Evolutionary conservation across 2,888 invertebrate genomes (phyloP).

Genomic region (Euzetes globulus): DNA sequence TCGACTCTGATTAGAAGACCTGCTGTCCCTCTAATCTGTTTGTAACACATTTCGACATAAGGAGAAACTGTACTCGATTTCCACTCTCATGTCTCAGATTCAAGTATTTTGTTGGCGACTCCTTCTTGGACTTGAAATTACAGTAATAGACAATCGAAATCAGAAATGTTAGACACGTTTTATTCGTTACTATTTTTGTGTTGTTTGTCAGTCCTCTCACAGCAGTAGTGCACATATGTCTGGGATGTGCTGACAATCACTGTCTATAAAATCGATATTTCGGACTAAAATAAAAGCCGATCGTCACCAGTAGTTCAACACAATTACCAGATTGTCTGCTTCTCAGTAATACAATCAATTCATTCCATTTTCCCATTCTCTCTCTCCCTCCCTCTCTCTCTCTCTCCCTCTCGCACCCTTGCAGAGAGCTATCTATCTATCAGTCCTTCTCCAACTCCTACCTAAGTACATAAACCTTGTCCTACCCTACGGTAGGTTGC

Average conservation of each 20-base stretch:
- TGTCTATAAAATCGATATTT: not conserved
- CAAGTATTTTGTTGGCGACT: not conserved
- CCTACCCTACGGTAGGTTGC: no score
- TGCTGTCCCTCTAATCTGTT: slow-evolving; percentile 1
- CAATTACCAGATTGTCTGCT: slow-evolving; percentile 11
- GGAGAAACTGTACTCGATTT: not conserved
- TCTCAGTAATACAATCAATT: slow-evolving; percentile 11
- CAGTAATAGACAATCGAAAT: not conserved
- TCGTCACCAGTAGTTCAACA: not conserved
- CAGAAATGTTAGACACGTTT: slow-evolving; percentile 2
- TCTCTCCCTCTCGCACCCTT: not conserved
- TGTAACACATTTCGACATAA: not conserved
- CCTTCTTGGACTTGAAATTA: not conserved
- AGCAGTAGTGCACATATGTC: no score
- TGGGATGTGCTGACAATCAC: not conserved
- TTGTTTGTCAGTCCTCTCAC: not conserved
- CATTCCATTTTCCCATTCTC: not conserved
- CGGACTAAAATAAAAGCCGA: not conserved
- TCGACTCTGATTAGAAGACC: not conserved
- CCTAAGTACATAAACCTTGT: no score
- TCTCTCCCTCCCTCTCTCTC: not conserved
- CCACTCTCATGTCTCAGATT: not conserved
- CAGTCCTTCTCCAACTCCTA: no score
- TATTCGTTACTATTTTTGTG: not conserved
- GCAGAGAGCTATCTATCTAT: no score